Conservation (phyloP, 2,888 invertebrate species). For the Acleris sparsana region DNA sequence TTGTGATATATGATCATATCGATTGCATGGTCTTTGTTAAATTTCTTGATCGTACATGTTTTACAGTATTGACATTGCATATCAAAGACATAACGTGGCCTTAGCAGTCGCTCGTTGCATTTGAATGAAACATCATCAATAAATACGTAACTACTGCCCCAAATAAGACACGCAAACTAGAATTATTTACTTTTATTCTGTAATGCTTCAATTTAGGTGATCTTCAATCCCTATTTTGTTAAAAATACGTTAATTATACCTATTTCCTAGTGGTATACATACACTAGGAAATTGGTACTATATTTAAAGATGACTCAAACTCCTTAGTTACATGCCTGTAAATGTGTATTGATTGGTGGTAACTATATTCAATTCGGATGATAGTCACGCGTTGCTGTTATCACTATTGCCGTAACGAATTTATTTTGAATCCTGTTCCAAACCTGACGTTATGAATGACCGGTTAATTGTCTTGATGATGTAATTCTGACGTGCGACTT, state of each 20-base stretch:
- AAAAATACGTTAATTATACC: no score
- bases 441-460: slow-evolving; percentile 22
- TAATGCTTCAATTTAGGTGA: no score
- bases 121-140: slow-evolving; percentile 19
- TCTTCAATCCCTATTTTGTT: no score
- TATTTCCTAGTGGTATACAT: no score
- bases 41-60: not conserved
- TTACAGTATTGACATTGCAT: slow-evolving; percentile 1
- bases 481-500: slow-evolving; percentile 44
- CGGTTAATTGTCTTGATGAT: slow-evolving; percentile 38
- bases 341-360: no score
- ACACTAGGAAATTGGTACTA: no score
- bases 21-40: no score
- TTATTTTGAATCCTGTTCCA: slow-evolving; percentile 25
- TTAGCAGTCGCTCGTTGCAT: slow-evolving; percentile 5
- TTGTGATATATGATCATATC: no score
- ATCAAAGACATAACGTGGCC: slow-evolving; percentile 9
- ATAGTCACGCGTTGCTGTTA: no score
- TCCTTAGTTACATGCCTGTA: no score
- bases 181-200: not conserved
- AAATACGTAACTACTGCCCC: slow-evolving; percentile 16
- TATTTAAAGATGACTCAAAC: no score
- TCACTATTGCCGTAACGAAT: slow-evolving; percentile 15
- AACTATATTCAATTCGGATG: no score
- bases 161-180: slow-evolving; percentile 18